phyloP scores from a whole-genome alignment of 2,888 invertebrate genomes.

The Drosophila helvetica region DNA sequence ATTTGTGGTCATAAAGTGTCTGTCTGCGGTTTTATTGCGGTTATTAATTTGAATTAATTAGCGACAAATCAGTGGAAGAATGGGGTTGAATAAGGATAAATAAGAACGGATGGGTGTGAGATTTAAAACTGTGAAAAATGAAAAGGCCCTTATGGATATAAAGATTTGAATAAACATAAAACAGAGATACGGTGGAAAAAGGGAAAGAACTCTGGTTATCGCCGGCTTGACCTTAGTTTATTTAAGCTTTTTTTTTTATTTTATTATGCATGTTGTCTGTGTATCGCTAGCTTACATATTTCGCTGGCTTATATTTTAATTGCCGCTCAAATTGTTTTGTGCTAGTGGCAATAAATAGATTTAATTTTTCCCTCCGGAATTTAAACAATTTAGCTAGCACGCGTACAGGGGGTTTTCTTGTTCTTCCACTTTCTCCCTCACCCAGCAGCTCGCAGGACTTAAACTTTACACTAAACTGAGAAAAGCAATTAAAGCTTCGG shows the following conservation, averaged over 20 bases:
- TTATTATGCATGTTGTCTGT: neutral
- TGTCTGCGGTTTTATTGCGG: conserved; percentile 56
- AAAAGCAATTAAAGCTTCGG: conserved; percentile 45
- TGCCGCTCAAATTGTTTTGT: conserved; percentile 25
- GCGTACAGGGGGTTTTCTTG: neutral
- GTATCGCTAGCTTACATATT: conserved; percentile 3
- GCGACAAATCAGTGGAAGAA: conserved; percentile 27
- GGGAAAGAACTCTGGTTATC: neutral
- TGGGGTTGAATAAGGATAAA: neutral
- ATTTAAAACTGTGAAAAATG: conserved; percentile 19
- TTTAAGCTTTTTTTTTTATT: neutral
- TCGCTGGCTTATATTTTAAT: conserved; percentile 49
- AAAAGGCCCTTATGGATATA: neutral
- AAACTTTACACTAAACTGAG: conserved; percentile 53
- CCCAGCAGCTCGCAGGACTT: conserved; percentile 44
- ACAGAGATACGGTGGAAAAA: neutral
- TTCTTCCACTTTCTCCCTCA: neutral
- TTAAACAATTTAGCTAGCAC: conserved; percentile 38
- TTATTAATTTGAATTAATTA: conserved; percentile 67
- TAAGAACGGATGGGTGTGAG: neutral
- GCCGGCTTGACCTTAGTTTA: neutral
- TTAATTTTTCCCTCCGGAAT: conserved; percentile 49
- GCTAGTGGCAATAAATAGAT: too few species aligned
- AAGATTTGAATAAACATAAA: neutral
- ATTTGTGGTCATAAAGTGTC: conserved; percentile 56